A percentile compares a stretch with the other conserved stretches of the same genome.
These are phyloP conservation scores for Campylomormyrus tamandua DNA, from an alignment of 2,113 vertebrate species.

Conservation along the genomic window DNA sequence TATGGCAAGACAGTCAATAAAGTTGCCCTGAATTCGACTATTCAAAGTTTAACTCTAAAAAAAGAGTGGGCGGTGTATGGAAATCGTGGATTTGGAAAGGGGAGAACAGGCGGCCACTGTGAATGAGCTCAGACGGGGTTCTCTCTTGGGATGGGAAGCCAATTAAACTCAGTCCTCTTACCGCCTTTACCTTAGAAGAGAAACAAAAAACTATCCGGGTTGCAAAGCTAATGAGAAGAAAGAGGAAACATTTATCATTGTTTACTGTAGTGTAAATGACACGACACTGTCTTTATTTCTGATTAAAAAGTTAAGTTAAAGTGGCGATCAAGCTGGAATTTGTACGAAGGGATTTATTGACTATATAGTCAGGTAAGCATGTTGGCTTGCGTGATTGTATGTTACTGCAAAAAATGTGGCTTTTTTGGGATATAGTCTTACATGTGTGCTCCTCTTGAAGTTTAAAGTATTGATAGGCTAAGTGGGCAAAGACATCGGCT, in stretches of 20 bases:
- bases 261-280: background rate
- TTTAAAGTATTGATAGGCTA: background rate
- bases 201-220: background rate
- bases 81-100: background rate
- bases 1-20: background rate
- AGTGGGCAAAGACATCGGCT: background rate
- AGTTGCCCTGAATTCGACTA: background rate
- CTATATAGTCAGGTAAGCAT: background rate
- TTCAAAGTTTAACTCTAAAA: background rate
- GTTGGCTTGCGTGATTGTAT: background rate
- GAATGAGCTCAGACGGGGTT: background rate
- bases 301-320: background rate
- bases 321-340: background rate
- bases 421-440: background rate
- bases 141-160: background rate
- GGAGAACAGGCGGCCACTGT: background rate
- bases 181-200: background rate
- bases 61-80: background rate
- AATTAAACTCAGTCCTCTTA: background rate
- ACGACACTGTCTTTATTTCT: background rate
- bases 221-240: background rate
- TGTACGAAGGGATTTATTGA: background rate
- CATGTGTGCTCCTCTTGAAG: background rate
- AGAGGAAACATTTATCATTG: background rate
- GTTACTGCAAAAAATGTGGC: background rate